A percentile compares a stretch with the other conserved stretches of the same genome.
These are phyloP conservation scores for Chesias legatella DNA, from an alignment of 2,888 invertebrate species.

Conservation along the genomic window DNA sequence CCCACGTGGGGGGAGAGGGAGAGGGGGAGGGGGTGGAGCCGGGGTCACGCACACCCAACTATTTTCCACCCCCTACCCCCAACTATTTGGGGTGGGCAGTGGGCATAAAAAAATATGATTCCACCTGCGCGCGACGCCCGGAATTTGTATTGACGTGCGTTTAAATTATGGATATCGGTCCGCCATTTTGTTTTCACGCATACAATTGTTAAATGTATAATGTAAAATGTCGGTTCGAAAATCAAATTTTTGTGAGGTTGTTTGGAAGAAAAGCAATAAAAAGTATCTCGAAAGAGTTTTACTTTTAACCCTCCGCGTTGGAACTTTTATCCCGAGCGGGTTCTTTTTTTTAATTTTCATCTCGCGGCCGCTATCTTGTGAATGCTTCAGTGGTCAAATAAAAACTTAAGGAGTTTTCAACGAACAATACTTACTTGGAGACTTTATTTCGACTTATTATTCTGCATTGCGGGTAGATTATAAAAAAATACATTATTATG, in stretches of 20 bases:
- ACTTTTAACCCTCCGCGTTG: constrained; percentile 25
- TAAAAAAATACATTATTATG: no score
- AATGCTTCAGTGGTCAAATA: constrained; percentile 81
- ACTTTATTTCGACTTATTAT: constrained; percentile 7
- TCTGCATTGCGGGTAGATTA: not conserved
- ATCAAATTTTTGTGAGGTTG: constrained; percentile 18
- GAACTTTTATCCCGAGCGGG: constrained; percentile 31
- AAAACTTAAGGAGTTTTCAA: constrained; percentile 76
- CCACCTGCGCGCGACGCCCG: constrained; percentile 70
- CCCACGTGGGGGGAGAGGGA: constrained; percentile 31
- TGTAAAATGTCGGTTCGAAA: constrained; percentile 18
- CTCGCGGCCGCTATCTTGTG: constrained; percentile 73
- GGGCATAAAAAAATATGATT: constrained; percentile 71
- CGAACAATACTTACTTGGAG: constrained; percentile 43
- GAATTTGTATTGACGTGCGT: constrained; percentile 65
- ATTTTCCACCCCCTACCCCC: constrained; percentile 54
- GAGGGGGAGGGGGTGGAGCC: constrained; percentile 40
- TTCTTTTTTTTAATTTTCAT: constrained; percentile 71
- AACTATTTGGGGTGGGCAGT: constrained; percentile 75
- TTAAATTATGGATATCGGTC: constrained; percentile 57
- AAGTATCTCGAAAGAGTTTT: constrained; percentile 28
- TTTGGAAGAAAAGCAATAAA: constrained; percentile 32
- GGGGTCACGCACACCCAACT: constrained; percentile 67
- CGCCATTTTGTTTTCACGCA: constrained; percentile 67
- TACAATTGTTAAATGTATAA: constrained; percentile 27